Evolutionary conservation across 2,888 invertebrate genomes (phyloP).

Genomic region (Uloborus plumipes): DNA sequence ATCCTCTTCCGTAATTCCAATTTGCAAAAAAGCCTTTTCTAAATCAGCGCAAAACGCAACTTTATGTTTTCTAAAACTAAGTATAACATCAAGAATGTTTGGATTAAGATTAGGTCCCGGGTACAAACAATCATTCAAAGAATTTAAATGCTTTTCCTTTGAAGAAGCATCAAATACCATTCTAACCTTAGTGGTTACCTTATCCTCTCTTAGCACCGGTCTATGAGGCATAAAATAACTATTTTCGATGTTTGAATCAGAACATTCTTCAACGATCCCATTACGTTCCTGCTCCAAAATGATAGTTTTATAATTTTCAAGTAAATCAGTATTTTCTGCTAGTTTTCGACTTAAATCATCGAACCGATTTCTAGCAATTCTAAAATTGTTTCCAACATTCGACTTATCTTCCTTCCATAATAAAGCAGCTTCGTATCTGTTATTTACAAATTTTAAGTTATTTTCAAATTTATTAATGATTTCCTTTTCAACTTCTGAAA

Average conservation of each 20-base stretch:
- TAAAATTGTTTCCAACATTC: no score
- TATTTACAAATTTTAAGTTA: not conserved
- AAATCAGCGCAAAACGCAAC: not conserved
- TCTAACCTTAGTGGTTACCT: not conserved
- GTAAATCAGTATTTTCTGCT: not conserved
- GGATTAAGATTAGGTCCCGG: not conserved
- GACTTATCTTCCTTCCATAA: not conserved
- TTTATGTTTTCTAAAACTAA: slow-evolving; percentile 8
- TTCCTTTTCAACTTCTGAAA: not conserved
- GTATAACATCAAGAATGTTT: not conserved
- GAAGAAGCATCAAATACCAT: not conserved
- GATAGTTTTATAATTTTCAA: not conserved
- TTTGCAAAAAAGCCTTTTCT: not conserved
- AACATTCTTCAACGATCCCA: not conserved
- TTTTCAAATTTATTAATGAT: not conserved
- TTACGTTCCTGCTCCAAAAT: not conserved
- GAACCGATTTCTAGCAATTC: not conserved
- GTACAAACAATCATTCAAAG: not conserved
- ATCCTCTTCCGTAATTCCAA: no score
- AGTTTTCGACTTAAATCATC: not conserved
- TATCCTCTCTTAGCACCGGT: not conserved
- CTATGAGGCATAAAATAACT: not conserved
- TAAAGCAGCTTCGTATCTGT: not conserved
- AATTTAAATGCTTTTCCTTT: not conserved
- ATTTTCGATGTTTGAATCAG: not conserved